Evolutionary conservation across 2,113 vertebrate species (phyloP).

Genomic region (Tragelaphus scriptus): DNA sequence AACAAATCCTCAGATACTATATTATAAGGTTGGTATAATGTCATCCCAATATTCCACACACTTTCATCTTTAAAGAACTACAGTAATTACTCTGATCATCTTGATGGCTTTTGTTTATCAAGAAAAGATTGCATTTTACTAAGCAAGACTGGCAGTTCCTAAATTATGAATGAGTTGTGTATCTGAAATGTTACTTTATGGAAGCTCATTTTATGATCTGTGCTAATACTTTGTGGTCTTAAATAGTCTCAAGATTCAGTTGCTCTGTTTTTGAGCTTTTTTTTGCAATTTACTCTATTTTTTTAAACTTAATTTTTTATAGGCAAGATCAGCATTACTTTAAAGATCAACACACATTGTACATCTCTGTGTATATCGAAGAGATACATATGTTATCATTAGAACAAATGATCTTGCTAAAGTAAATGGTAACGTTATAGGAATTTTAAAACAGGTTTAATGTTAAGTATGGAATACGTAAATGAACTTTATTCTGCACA

Average conservation of each 20-base stretch:
- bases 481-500: constrained; percentile 5
- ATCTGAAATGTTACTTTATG: not conserved
- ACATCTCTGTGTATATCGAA: not conserved
- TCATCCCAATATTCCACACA: not conserved
- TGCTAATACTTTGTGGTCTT: not conserved
- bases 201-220: not conserved
- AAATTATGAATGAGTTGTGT: not conserved
- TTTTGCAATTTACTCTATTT: not conserved
- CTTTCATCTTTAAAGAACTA: not conserved
- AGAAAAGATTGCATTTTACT: not conserved
- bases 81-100: not conserved
- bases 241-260: not conserved
- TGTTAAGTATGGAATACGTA: not conserved
- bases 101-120: not conserved
- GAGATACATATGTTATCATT: not conserved
- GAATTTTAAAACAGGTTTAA: constrained; percentile 11
- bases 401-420: constrained; percentile 21
- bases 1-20: not conserved
- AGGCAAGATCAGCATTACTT: constrained; percentile 5
- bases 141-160: not conserved
- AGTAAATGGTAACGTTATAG: not conserved
- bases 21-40: not conserved
- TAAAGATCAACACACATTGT: not conserved
- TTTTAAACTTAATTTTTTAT: constrained; percentile 22
- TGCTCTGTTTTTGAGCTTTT: not conserved